A percentile compares a stretch with the other conserved stretches of the same genome.
phyloP scores from a whole-genome alignment of 2,113 vertebrate species.

The Struthio camelus region DNA sequence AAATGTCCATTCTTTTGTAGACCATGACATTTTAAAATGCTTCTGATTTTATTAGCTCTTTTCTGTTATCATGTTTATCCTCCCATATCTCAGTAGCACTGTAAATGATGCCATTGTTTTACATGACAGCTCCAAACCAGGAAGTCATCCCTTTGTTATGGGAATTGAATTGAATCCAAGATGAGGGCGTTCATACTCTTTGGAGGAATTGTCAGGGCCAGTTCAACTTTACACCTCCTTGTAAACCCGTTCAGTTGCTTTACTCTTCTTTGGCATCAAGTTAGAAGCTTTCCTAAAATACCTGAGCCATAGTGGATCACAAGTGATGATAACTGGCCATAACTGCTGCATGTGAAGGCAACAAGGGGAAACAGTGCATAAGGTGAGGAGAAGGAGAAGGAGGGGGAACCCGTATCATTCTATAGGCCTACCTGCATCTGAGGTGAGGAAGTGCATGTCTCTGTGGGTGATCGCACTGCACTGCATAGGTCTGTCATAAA shows the following conservation, averaged over 20 bases:
- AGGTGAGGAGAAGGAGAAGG: background rate
- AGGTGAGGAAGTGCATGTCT: background rate
- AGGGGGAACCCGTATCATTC: fast-evolving
- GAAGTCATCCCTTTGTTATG: background rate
- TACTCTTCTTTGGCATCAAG: background rate
- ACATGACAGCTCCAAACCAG: background rate
- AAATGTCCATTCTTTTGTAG: background rate
- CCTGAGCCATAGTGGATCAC: background rate
- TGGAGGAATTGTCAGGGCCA: background rate
- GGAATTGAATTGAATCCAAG: background rate
- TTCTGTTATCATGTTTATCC: slow-evolving; percentile 2
- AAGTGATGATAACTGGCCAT: background rate
- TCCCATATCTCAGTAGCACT: background rate
- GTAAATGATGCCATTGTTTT: background rate
- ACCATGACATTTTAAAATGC: background rate
- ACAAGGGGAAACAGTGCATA: background rate
- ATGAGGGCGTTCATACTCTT: background rate
- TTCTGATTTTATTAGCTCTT: slow-evolving; percentile 9
- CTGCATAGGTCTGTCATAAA: background rate
- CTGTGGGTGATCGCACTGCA: background rate
- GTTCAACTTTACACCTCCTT: background rate
- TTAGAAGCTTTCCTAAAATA: background rate
- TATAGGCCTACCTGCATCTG: background rate
- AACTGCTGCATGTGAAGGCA: background rate
- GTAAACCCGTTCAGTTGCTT: background rate